Conservation (phyloP, 2,797 vertebrate species). For the Brachyrhaphis roseni region DNA sequence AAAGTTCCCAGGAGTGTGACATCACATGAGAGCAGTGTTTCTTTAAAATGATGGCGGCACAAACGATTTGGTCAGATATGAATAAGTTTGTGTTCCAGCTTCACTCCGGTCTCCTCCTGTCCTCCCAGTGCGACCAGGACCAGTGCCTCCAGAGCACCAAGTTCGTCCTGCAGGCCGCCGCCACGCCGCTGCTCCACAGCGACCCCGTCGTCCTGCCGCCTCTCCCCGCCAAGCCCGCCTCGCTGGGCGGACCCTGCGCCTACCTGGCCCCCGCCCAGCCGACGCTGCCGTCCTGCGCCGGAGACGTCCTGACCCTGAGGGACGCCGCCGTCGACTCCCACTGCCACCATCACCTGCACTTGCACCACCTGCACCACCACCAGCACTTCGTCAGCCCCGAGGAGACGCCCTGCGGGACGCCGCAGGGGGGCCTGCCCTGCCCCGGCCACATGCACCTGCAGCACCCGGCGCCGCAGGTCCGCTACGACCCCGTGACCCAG, state of each 20-base stretch:
- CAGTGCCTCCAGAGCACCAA: conserved; percentile 98
- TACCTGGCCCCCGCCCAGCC: conserved; percentile 85
- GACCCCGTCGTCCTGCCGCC: conserved; percentile 79
- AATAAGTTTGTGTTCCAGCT: too few species aligned
- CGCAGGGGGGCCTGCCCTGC: conserved; percentile 71
- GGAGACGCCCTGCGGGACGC: conserved; percentile 85
- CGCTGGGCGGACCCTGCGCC: conserved; percentile 85
- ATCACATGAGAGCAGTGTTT: too few species aligned
- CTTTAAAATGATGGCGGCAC: too few species aligned
- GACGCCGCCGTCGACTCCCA: conserved; percentile 75
- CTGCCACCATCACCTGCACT: conserved; percentile 72
- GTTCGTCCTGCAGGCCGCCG: conserved; percentile 93
- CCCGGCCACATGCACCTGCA: conserved; percentile 49
- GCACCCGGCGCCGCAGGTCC: conserved; percentile 6
- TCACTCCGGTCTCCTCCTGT: background rate
- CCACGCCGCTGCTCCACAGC: conserved; percentile 89
- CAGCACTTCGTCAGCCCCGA: conserved; percentile 88
- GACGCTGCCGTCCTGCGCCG: conserved; percentile 81
- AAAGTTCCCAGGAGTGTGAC: too few species aligned
- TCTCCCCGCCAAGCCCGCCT: conserved; percentile 82
- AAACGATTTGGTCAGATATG: too few species aligned
- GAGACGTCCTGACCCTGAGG: conserved; percentile 69
- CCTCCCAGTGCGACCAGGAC: conserved; percentile 91
- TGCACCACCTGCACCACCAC: conserved; percentile 41
- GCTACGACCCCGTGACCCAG: conserved; percentile 87